Evolutionary conservation across 2,113 vertebrate species (phyloP), one percentile per base, ranked within the genome.

Genomic region (Tachycineta bicolor): DNA sequence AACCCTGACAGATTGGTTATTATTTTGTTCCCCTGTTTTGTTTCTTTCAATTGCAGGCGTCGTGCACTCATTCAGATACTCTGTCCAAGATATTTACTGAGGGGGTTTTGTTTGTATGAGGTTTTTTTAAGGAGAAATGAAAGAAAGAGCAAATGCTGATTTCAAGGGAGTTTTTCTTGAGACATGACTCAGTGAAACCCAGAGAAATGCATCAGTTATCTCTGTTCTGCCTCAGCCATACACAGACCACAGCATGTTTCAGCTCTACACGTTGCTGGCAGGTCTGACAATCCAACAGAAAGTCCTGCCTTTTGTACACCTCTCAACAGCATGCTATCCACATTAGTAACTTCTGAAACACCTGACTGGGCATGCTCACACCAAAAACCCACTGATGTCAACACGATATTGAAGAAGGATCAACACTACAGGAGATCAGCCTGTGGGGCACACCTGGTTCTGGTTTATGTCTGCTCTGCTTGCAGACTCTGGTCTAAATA

Each of bases 401-500:
- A 41, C 75, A 81, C 47, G 22, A 11, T 7, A 63, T 14, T 90
- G 90, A 93, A 67, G 55, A 93, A 80, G 79, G 71, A 94, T 63
- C 75, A 70, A 24, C 60, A 24, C 64, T 52, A 70, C 52, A 75
- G 87, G 50, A 90, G 76, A 92, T 83, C 59, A 92, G 47, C 64
- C 71, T 56, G 12, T 44, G 46, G 82, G 68, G 79, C 85, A 90
- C 92, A 95, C 90, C 88, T 93, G 88, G 60, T 75, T 83, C 92
- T 95, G 85, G 49, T 96, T 90, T 94, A 75, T 46, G 56, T 90
- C 56, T 83, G 50, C 39, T 90, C 63, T 81, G 68, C 43, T 59
- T 52, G 33, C 56, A 74, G 85, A 67, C 67, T 65, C 80, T 21
- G 12, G 82, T 80, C 55, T 88, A 85, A 96, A 89, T 94, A 74